Percentiles rank a stretch among this genome's conserved stretches.
These are phyloP conservation scores for Spisula subtruncata DNA, from an alignment of 2,888 invertebrate genomes.

Conservation along the genomic window DNA sequence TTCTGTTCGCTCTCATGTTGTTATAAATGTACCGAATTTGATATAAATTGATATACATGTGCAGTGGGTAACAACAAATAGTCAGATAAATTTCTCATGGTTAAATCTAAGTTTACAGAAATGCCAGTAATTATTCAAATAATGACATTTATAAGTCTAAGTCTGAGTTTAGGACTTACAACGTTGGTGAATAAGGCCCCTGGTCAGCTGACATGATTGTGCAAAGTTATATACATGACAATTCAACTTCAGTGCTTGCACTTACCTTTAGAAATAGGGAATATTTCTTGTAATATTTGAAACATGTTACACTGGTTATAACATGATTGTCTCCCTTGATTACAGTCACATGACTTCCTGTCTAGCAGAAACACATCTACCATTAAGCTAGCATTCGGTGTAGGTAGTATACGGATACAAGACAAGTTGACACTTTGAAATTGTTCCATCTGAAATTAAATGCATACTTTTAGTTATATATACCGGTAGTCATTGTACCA, in stretches of 20 bases:
- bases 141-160: too few species aligned
- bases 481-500: not conserved
- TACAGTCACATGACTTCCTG: conserved; percentile 40
- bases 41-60: too few species aligned
- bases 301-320: conserved; percentile 6
- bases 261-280: conserved; percentile 32
- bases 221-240: not conserved
- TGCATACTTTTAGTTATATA: not conserved
- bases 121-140: too few species aligned
- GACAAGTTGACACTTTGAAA: not conserved
- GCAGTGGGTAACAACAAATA: too few species aligned
- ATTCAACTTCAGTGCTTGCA: not conserved
- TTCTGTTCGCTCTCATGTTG: too few species aligned
- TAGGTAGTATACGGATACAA: conserved; percentile 22
- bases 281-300: not conserved
- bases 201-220: too few species aligned
- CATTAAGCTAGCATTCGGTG: conserved; percentile 27
- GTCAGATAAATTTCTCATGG: too few species aligned
- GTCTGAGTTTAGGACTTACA: too few species aligned
- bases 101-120: too few species aligned
- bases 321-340: not conserved
- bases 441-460: not conserved
- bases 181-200: too few species aligned
- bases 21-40: too few species aligned
- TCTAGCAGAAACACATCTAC: conserved; percentile 20